These are phyloP conservation scores for Mantis religiosa DNA, from an alignment of 2,888 invertebrate species.

Conservation along the genomic window DNA sequence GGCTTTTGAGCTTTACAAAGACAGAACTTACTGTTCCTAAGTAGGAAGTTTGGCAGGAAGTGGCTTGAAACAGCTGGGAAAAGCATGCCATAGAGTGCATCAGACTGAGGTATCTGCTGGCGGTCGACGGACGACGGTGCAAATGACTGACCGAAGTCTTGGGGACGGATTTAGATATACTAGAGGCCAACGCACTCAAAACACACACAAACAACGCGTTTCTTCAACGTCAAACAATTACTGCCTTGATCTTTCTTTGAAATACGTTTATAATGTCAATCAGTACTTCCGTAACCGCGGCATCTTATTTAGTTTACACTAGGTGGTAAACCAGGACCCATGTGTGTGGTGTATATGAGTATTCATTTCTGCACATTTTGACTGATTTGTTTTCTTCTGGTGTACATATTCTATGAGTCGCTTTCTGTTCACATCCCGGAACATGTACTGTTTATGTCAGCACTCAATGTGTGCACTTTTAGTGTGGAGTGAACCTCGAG, in stretches of 20 bases:
- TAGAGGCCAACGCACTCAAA: background rate
- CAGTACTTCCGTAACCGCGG: background rate
- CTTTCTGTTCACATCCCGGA: background rate
- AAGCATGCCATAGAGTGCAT: background rate
- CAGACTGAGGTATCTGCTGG: background rate
- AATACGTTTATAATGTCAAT: background rate
- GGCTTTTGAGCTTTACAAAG: no score
- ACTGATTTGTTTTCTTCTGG: background rate
- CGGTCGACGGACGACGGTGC: background rate
- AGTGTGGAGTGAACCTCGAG: background rate
- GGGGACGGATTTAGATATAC: background rate
- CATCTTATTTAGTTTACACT: background rate
- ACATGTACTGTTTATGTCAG: background rate
- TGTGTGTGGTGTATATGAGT: background rate
- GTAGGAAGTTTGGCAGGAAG: no score
- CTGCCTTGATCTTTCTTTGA: background rate
- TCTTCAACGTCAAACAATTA: background rate
- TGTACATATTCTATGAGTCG: background rate
- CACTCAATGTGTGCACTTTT: background rate
- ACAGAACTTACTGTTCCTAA: no score
- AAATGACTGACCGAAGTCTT: background rate
- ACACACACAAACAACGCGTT: background rate
- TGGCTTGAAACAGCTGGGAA: no score
- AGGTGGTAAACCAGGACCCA: background rate
- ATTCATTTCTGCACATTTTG: background rate